Percentiles rank a stretch among this genome's conserved stretches.
Conservation (phyloP, 2,888 invertebrate genomes). For the Volucella inanis region DNA sequence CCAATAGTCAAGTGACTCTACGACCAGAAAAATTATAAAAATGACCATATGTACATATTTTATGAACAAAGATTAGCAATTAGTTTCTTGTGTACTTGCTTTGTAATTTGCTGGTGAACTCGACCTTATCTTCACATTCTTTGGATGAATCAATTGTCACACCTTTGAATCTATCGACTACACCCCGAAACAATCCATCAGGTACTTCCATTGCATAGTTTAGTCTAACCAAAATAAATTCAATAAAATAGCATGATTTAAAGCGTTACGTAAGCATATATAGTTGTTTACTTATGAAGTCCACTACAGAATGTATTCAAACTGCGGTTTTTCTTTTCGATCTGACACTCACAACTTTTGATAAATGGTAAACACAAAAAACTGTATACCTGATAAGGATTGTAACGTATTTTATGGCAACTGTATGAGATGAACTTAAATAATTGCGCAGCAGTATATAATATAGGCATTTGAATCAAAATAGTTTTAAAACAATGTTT, state of each 20-base stretch:
- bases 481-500: too few relatives aligned
- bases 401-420: conserved; percentile 15
- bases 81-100: conserved; percentile 83
- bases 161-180: conserved; percentile 88
- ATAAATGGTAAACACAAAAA: conserved; percentile 7
- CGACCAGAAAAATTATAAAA: conserved; percentile 80
- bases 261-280: conserved; percentile 29
- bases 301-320: not conserved
- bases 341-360: not conserved
- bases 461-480: conserved; percentile 43
- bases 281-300: conserved; percentile 44
- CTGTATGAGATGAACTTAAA: conserved; percentile 18
- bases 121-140: conserved; percentile 83
- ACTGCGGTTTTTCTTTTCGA: not conserved
- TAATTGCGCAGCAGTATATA: conserved; percentile 22
- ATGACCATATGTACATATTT: conserved; percentile 70
- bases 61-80: conserved; percentile 3
- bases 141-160: conserved; percentile 88
- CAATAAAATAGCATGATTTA: not conserved
- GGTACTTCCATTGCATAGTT: conserved; percentile 78
- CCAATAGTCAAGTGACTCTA: conserved; percentile 90
- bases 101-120: conserved; percentile 85
- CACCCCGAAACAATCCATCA: conserved; percentile 83
- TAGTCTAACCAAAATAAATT: conserved; percentile 51
- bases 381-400: conserved; percentile 1